Conservation (phyloP, 2,113 vertebrate species). For the Laterallus jamaicensis region DNA sequence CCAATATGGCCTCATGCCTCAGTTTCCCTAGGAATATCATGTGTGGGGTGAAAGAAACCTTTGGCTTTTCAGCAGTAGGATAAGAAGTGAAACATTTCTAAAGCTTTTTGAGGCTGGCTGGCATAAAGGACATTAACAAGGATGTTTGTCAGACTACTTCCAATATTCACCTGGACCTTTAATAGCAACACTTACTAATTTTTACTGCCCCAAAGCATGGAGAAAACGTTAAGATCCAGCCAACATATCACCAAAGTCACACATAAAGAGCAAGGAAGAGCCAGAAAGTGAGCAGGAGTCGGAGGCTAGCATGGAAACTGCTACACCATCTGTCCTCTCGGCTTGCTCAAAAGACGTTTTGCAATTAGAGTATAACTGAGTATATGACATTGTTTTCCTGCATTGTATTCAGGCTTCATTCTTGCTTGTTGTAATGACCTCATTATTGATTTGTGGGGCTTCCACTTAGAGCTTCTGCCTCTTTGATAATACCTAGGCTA, state of each 20-base stretch:
- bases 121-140: not conserved
- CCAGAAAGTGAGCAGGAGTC: slow-evolving; percentile 55
- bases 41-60: not conserved
- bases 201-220: not conserved
- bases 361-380: slow-evolving; percentile 7
- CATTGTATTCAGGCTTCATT: not conserved
- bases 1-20: not conserved
- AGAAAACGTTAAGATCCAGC: not conserved
- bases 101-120: not conserved
- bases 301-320: slow-evolving; percentile 14
- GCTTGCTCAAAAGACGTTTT: slow-evolving; percentile 11
- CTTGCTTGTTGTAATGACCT: not conserved
- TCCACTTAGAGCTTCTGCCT: not conserved
- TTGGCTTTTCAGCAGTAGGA: not conserved
- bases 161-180: not conserved
- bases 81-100: not conserved
- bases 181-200: not conserved
- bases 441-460: not conserved
- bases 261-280: slow-evolving; percentile 32
- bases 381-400: slow-evolving; percentile 4
- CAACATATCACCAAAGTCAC: not conserved
- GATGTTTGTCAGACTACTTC: not conserved
- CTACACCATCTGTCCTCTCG: slow-evolving; percentile 53
- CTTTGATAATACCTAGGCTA: not conserved
- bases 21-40: not conserved